A percentile compares a stretch with the other conserved stretches of the same genome.
Conservation (phyloP, 2,797 vertebrate genomes). For the Danio aesculapii region DNA sequence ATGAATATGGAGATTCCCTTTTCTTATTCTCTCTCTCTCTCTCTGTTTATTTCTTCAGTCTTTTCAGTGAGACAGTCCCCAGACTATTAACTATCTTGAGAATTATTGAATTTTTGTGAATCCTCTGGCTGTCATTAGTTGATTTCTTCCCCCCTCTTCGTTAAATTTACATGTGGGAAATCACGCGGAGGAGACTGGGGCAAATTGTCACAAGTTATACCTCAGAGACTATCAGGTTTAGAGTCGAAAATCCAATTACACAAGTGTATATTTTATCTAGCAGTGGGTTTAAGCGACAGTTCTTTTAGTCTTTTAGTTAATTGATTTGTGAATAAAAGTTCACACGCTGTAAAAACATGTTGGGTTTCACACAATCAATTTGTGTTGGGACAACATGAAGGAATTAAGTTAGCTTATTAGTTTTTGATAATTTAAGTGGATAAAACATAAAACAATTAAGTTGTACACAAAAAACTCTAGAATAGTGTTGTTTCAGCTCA, state of each 20-base stretch:
- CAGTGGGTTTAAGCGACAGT: background rate
- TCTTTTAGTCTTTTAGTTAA: too few species aligned
- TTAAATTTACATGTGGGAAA: conserved; percentile 3
- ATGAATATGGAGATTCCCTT: conserved; percentile 53
- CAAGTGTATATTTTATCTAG: background rate
- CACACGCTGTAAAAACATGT: too few species aligned
- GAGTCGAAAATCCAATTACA: background rate
- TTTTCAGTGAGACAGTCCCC: conserved; percentile 7
- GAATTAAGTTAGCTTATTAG: too few species aligned
- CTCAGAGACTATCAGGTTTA: background rate
- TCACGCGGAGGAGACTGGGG: background rate
- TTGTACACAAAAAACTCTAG: too few species aligned
- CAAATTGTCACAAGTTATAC: conserved; percentile 13
- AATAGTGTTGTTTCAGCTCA: too few species aligned
- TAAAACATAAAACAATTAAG: too few species aligned
- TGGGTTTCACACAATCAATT: too few species aligned
- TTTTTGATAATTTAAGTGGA: too few species aligned
- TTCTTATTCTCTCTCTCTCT: conserved; percentile 40
- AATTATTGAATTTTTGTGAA: conserved; percentile 7
- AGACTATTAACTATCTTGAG: conserved; percentile 5
- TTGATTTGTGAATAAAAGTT: too few species aligned
- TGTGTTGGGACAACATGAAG: too few species aligned
- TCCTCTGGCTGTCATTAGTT: background rate
- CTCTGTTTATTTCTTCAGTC: conserved; percentile 46
- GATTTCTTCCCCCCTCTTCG: background rate